These are phyloP conservation scores for Cheilosia urbana DNA, from an alignment of 2,888 invertebrate species.

Conservation along the genomic window DNA sequence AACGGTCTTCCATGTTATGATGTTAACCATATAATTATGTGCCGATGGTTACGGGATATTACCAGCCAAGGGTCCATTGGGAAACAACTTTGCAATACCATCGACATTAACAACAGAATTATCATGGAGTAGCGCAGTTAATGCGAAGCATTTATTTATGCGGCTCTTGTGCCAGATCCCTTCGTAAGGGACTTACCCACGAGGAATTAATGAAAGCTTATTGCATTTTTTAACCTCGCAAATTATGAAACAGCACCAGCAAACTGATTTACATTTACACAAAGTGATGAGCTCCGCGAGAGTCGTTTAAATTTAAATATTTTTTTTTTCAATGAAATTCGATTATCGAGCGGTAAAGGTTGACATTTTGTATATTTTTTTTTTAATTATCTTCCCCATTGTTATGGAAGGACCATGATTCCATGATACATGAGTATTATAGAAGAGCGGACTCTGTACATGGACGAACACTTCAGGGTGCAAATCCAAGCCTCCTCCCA, in stretches of 20 bases:
- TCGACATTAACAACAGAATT: constrained; percentile 54
- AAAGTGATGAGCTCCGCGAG: neutral
- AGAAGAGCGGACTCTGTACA: no score
- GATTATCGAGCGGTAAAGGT: no score
- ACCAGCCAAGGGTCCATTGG: constrained; percentile 51
- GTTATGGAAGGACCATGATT: no score
- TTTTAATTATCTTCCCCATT: no score
- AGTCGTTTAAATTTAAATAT: neutral
- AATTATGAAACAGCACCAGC: neutral
- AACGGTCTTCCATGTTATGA: constrained; percentile 43
- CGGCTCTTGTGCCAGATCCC: constrained; percentile 14
- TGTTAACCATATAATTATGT: constrained; percentile 60
- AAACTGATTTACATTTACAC: neutral
- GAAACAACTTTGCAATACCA: constrained; percentile 24
- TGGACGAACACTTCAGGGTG: no score
- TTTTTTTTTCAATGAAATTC: no score
- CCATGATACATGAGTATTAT: no score
- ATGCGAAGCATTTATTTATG: constrained; percentile 58
- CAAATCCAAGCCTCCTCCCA: no score
- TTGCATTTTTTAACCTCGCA: neutral
- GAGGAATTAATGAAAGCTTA: constrained; percentile 37
- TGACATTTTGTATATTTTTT: no score
- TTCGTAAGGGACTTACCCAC: constrained; percentile 32
- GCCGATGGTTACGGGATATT: constrained; percentile 52
- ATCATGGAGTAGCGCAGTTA: constrained; percentile 46